Base-by-base conservation (phyloP, 2,888 invertebrate genomes). In the Sesamia inferens region DNA sequence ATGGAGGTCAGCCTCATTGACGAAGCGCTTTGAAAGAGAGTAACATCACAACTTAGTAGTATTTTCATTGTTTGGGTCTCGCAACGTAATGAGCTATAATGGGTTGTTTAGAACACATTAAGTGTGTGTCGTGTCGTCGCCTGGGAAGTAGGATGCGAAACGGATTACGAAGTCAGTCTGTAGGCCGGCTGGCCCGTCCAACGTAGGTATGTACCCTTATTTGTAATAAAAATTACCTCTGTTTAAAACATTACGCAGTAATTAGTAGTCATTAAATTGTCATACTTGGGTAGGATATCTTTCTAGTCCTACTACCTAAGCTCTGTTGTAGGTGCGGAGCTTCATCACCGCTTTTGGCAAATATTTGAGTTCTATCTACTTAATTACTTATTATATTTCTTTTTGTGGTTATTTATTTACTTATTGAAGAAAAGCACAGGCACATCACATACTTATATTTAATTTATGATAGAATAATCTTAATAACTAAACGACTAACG, bases 71-170 rank as follows among this genome's bases (percentile, higher is more conserved):
- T 81, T 77, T 44, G 44, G 59, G 70, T 82, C 67, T 83, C 61
- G 81, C 76, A 72, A 76, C 63, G n/a, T 83, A 85, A 79, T 79
- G 75, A 79, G 70, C 59, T 67, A 62, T 84, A 85, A 83, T 81
- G 76, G 74, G 81, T 78, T 83, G 85, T 79, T 83, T 81, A 77
- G 79, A 83, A 83, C 76, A 71, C 65, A 75, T 79, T 75, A 74
- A 70, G 69, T 42, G 65, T n/a, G 61, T 71, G 75, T 63, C 65
- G 48, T 77, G 65, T 16, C n/a, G n/a, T 54, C 31, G 54, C 54
- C 74, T 85, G 83, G 83, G 85, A 85, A 85, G 71, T 85, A 71
- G 75, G 68, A 31, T 31, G 83, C 73, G 75, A 68, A 64, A 74
- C 68, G 72, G 71, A 79, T 83, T 81, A 78, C 71, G 58, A 65